Conservation (phyloP, 2,888 invertebrate species). For the Myopa tessellatipennis region DNA sequence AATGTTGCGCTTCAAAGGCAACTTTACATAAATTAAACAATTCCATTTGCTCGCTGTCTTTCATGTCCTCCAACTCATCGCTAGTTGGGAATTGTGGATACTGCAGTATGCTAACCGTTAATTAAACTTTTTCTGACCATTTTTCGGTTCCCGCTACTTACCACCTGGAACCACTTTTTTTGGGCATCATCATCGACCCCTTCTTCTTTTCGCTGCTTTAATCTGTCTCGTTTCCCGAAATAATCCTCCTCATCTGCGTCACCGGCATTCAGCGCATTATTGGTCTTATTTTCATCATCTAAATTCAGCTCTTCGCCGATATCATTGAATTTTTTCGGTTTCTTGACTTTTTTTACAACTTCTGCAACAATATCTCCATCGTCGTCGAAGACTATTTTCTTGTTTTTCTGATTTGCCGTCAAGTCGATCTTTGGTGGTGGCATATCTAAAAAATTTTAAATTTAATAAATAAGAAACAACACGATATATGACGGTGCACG, state of each 20-base stretch:
- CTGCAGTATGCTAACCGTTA: conserved; percentile 45
- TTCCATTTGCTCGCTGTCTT: conserved; percentile 64
- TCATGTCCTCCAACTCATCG: conserved; percentile 63
- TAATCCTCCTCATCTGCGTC: conserved; percentile 52
- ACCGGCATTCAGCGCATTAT: conserved; percentile 1
- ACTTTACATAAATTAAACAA: conserved; percentile 61
- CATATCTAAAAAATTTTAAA: conserved; percentile 15
- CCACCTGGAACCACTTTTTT: conserved; percentile 65
- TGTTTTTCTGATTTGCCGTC: conserved; percentile 53
- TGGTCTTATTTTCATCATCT: conserved; percentile 14
- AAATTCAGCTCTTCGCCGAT: conserved; percentile 32
- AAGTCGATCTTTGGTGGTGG: conserved; percentile 34
- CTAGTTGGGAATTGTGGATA: conserved; percentile 58
- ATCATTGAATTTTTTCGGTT: conserved; percentile 47
- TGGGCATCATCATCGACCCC: conserved; percentile 51
- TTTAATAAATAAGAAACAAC: not conserved
- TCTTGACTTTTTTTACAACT: conserved; percentile 41
- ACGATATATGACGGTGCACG: no score
- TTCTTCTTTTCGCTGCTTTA: conserved; percentile 47
- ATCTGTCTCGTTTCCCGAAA: conserved; percentile 50
- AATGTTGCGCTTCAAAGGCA: conserved; percentile 60
- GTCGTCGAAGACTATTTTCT: conserved; percentile 63
- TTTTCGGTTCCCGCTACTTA: conserved; percentile 48
- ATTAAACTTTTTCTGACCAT: not conserved
- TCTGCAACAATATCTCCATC: conserved; percentile 54